Evolutionary conservation across 2,888 invertebrate species (phyloP).

Genomic region (Tinea trinotella): DNA sequence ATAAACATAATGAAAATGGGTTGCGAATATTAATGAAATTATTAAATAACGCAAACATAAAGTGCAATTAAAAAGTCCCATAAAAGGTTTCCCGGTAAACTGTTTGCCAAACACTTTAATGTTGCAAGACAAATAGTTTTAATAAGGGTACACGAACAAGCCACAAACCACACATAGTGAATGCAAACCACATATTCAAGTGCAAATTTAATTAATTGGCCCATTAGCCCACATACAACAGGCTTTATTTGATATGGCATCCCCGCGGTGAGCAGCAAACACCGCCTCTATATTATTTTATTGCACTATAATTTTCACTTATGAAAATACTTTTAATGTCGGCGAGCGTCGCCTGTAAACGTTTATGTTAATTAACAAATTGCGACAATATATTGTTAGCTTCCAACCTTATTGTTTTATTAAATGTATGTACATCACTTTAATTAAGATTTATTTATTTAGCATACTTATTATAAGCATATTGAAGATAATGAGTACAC

Average conservation of each 20-base stretch:
- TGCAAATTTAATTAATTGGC: slow-evolving; percentile 67
- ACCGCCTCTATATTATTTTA: slow-evolving; percentile 17
- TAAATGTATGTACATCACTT: too few relatives aligned
- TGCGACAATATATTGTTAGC: too few relatives aligned
- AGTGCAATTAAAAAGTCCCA: slow-evolving; percentile 2
- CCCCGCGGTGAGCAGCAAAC: slow-evolving; percentile 25
- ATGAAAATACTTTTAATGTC: slow-evolving; percentile 31
- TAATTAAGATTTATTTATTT: too few relatives aligned
- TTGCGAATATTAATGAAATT: not conserved
- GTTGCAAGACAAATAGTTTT: slow-evolving; percentile 50
- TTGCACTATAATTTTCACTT: slow-evolving; percentile 57
- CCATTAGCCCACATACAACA: slow-evolving; percentile 50
- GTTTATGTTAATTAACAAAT: slow-evolving; percentile 33
- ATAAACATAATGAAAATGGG: not conserved
- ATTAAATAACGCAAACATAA: not conserved
- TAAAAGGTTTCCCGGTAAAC: slow-evolving; percentile 11
- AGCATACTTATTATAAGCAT: too few relatives aligned
- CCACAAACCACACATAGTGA: slow-evolving; percentile 30
- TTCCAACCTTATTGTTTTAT: too few relatives aligned
- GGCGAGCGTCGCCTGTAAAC: not conserved
- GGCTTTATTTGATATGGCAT: slow-evolving; percentile 7
- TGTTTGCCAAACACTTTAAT: slow-evolving; percentile 13
- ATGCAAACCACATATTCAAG: slow-evolving; percentile 45
- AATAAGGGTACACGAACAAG: slow-evolving; percentile 42
- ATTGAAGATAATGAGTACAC: too few relatives aligned